phyloP scores from a whole-genome alignment of 1,140 invertebrate species.

The Palaemon carinicauda region DNA sequence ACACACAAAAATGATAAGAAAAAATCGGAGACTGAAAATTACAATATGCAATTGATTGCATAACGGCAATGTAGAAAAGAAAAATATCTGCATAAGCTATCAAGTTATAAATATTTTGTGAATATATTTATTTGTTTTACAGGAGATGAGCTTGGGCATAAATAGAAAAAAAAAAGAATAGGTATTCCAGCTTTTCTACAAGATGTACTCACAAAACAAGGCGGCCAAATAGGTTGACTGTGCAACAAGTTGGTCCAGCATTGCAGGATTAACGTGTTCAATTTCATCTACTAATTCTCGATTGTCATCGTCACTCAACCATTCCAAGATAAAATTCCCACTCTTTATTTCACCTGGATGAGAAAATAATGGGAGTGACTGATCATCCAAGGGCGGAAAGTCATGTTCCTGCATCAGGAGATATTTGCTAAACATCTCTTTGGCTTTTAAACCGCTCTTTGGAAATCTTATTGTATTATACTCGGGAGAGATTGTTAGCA shows the following conservation, averaged over 20 bases:
- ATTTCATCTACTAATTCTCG: constrained; percentile 65
- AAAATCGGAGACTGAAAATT: too few species aligned
- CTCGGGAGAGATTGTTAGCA: too few species aligned
- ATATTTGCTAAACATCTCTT: too few species aligned
- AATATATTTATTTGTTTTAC: background rate
- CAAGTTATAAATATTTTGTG: too few species aligned
- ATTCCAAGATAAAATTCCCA: constrained; percentile 64
- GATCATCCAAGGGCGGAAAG: too few species aligned
- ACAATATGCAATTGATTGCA: too few species aligned
- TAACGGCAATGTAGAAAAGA: too few species aligned
- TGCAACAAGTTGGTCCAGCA: constrained; percentile 65
- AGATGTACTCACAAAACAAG: constrained; percentile 64
- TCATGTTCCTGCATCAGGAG: too few species aligned
- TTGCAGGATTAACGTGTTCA: constrained; percentile 64
- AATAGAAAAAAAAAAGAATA: background rate
- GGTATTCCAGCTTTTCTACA: background rate
- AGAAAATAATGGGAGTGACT: constrained; percentile 14
- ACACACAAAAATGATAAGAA: too few species aligned
- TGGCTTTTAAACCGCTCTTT: too few species aligned
- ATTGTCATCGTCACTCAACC: constrained; percentile 65
- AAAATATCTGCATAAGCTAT: too few species aligned
- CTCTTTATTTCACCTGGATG: constrained; percentile 64
- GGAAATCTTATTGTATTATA: too few species aligned
- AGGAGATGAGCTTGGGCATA: background rate
- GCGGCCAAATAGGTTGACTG: constrained; percentile 64